These are phyloP conservation scores for Tenthredo distinguenda DNA, from an alignment of 2,888 invertebrate species.

Conservation along the genomic window DNA sequence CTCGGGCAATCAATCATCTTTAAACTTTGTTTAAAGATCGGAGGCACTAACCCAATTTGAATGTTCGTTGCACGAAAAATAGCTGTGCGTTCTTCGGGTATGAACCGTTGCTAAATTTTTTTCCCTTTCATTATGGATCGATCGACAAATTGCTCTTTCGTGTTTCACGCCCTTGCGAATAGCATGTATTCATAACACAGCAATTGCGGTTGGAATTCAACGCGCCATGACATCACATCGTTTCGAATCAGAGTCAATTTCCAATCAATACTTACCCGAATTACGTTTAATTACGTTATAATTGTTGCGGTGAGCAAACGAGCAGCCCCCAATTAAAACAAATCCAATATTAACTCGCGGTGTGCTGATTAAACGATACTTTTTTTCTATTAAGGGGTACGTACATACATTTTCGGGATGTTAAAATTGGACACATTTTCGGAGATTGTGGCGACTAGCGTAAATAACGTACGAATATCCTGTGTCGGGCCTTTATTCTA, in stretches of 20 bases:
- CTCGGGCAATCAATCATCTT: slow-evolving; percentile 43
- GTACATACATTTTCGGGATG: neutral
- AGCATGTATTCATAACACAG: neutral
- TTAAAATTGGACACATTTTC: no score
- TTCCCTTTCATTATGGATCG: neutral
- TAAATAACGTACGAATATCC: no score
- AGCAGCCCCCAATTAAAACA: slow-evolving; percentile 5
- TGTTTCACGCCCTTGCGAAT: no score
- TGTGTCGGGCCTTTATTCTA: no score
- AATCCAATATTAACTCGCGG: slow-evolving; percentile 7
- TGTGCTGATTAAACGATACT: neutral
- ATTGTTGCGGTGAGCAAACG: slow-evolving; percentile 11
- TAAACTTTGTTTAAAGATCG: slow-evolving; percentile 5
- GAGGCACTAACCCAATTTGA: neutral
- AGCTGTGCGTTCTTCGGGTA: neutral
- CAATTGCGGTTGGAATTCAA: neutral
- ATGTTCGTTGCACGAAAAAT: neutral
- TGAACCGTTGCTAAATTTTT: no score
- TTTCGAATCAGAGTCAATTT: slow-evolving; percentile 2
- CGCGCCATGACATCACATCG: neutral
- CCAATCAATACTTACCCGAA: slow-evolving; percentile 16
- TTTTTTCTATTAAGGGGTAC: neutral
- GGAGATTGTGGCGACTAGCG: no score
- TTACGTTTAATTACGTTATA: slow-evolving; percentile 15
- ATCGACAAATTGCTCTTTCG: neutral